These are phyloP conservation scores for Drosophila bocki DNA, from an alignment of 1,140 invertebrate species.

Conservation along the genomic window DNA sequence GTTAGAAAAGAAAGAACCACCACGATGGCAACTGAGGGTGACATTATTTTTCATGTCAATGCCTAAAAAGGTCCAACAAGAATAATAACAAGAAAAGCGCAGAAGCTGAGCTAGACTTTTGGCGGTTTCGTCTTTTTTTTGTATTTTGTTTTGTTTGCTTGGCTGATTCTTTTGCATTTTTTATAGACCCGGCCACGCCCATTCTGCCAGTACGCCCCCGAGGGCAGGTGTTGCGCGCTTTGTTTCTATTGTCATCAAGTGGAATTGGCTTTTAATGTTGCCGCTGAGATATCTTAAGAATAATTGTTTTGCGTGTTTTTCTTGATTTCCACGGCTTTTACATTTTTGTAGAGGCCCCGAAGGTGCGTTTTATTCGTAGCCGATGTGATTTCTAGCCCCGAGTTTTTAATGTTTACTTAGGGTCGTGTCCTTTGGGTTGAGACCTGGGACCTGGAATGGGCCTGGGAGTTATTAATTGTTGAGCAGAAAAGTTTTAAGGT, in stretches of 20 bases:
- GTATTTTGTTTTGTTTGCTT: conserved; percentile 44
- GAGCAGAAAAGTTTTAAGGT: conserved; percentile 39
- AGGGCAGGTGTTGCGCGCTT: conserved; percentile 75
- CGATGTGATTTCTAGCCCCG: conserved; percentile 37
- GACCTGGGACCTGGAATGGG: conserved; percentile 25
- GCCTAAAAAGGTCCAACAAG: conserved; percentile 64
- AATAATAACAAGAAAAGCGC: conserved; percentile 38
- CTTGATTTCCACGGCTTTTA: conserved; percentile 59
- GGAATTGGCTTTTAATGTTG: conserved; percentile 85
- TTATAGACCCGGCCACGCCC: conserved; percentile 46
- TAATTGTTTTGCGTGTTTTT: conserved; percentile 85
- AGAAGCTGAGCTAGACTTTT: conserved; percentile 50
- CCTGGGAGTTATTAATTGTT: conserved; percentile 49
- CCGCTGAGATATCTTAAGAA: conserved; percentile 85
- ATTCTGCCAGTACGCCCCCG: conserved; percentile 35
- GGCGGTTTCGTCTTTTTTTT: conserved; percentile 46
- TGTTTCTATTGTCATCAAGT: conserved; percentile 85
- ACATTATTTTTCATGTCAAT: conserved; percentile 85
- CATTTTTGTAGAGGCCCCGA: conserved; percentile 51
- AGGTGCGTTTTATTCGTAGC: conserved; percentile 68
- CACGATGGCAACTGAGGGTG: conserved; percentile 58
- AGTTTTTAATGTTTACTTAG: conserved; percentile 65
- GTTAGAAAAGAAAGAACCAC: conserved; percentile 52
- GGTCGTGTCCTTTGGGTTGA: conserved; percentile 40
- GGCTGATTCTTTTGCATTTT: conserved; percentile 81